Base-by-base conservation (phyloP, 1,140 invertebrate species). In the Drosophila rhopaloa region DNA sequence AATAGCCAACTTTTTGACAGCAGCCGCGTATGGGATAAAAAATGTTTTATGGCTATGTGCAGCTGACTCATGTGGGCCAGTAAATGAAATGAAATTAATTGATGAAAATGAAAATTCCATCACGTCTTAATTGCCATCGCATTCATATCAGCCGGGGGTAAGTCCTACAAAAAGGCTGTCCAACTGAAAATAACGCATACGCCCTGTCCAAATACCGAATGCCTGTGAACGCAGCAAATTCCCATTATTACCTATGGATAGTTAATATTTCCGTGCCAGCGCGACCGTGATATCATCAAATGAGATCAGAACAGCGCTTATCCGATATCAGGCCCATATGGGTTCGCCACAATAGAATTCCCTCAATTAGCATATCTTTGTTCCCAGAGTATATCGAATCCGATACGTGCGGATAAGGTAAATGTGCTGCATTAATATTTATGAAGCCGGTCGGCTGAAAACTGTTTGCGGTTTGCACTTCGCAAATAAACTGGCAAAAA, bases 51-150 rank as follows among this genome's bases (percentile, higher is more conserved):
- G 48, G 43, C 51, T 32, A 58, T 41, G 40, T 53, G 58, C 66
- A 56, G 63, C 61, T 75, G 76, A 83, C 55, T 77, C 62, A 85
- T 77, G 62, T 65, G 62, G 50, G 43, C 48, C 44, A 56, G 70
- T 78, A 74, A 78, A 84, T 78, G 58, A 89, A 88, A 89, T 61
- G 44, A 78, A 83, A 89, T 83, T 89, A 88, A 84, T 88, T 89
- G 73, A 78, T 75, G 47, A 74, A 58, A 77, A 51, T 51, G 32
- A 37, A 37, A 89, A 88, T 89, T 89, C 80, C 77, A 80, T 77
- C 84, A 80, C 61, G 58, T 74, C 73, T 80, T 84, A 89, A 88
- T 89, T 88, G 73, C 68, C 80, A 61, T 78, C 62, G 54, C 58
- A 71, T 53, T 53, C 68, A 71, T 61, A 37, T 40, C 46, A 77